phyloP scores from a whole-genome alignment of 2,113 vertebrate species.

The Oryctolagus cuniculus region DNA sequence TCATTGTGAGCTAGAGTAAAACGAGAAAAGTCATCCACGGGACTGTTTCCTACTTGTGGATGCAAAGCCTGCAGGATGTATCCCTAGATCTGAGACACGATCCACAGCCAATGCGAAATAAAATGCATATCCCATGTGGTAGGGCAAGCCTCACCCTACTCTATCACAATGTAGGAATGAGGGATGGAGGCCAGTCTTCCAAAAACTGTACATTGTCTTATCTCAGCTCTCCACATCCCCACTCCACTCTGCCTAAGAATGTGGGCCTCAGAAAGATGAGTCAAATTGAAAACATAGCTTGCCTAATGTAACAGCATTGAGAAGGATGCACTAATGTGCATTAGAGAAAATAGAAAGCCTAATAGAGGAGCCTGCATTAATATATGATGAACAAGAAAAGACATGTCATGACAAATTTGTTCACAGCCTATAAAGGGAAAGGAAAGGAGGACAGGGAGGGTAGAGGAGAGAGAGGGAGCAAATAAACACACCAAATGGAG shows the following conservation, averaged over 20 bases:
- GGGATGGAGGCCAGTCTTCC: neutral
- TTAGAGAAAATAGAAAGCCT: neutral
- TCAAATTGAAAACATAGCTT: neutral
- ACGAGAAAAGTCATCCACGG: neutral
- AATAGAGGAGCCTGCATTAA: neutral
- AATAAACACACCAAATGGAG: neutral
- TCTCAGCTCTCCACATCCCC: neutral
- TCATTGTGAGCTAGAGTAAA: neutral
- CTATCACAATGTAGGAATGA: neutral
- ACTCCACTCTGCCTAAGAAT: neutral
- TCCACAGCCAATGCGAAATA: neutral
- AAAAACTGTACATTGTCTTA: neutral
- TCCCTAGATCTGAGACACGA: neutral
- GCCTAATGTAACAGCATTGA: neutral
- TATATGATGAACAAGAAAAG: neutral
- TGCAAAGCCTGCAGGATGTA: neutral
- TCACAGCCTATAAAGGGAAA: neutral
- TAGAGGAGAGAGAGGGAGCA: neutral
- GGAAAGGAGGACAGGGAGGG: too few relatives aligned
- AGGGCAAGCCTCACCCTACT: neutral
- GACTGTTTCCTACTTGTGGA: neutral
- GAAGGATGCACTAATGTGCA: neutral
- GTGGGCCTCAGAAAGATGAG: neutral
- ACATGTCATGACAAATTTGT: neutral
- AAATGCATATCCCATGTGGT: neutral